Evolutionary conservation across 1,140 invertebrate genomes (phyloP), one percentile per base, ranked within the genome.

Genomic region (Lineus longissimus): DNA sequence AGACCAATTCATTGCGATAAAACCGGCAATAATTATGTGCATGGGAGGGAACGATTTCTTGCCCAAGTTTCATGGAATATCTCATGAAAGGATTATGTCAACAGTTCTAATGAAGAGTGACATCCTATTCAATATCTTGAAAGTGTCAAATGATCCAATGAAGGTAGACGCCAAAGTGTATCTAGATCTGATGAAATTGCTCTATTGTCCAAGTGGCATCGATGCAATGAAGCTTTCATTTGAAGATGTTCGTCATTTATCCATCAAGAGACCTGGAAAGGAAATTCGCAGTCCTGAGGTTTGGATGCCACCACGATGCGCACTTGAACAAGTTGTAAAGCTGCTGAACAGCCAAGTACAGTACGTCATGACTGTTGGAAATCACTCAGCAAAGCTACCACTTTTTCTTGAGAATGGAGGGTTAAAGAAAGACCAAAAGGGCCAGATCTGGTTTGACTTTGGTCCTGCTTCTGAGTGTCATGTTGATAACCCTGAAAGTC

Each of bases 31-130:
- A 43, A 54, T 40, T 6, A 13, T 64, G n/a, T 51, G 59, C 58
- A 11, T 65, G 27, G 59, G 59, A 23, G 64, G 64, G 2, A 65
- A 65, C 61, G 54, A 61, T 25, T 65, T 47, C 27, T 47, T 61
- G 17, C 59, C 64, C 1, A 61, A 65, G 47, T 65, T 65, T 22
- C 51, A 40, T 25, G 23, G 30, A 54, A 33, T 23, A 33, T n/a
- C 19, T 36, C 30, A 51, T 55, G 11, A 22, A 55, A 29, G 17
- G 15, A 23, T 27, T 40, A 59, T 57, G 23, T 31, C 62, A 22
- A 17, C 61, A 58, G 55, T 54, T 6, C 60, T 33, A n/a, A 2
- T 55, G 36, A 29, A 61, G n/a, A 25, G 23, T 29, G 36, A 30
- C 1, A 0, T 17, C 15, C 51, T 67, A 2, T 55, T 25, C 55